Base-by-base conservation (phyloP, 2,797 vertebrate genomes). In the Channallabes apus region DNA sequence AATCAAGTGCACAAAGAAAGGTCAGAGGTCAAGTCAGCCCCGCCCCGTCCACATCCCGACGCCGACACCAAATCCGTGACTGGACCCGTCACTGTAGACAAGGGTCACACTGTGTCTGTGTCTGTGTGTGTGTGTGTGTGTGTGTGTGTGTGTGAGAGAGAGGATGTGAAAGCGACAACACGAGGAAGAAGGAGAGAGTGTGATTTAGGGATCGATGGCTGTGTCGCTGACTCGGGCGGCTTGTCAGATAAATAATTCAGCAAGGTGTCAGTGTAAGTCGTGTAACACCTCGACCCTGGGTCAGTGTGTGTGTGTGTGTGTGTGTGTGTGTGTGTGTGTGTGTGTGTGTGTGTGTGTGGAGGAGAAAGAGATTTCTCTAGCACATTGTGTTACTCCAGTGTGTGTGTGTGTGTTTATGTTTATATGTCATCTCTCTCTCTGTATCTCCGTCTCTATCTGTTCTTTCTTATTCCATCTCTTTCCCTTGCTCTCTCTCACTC, bases 251-350 rank as follows among this genome's bases (percentile, higher is more conserved):
- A 85, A 85, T 85, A 80, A 85, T 85, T 85, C 77, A 80, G 82
- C 27, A 62, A 77, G 82, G 84, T 80, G 84, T 80, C 65, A 22
- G 68, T 80, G 77, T 85, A 73, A 80, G 59, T 80, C 68, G 58
- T 85, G 84, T 85, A 85, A 80, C 84, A 73, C 68, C 68, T 73
- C 68, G 27, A 85, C 84, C 84, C 64, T n/a, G 32, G 46, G 83
- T 80, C 84, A 38, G 38, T 76, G 46, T 83, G 89, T 73, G 86
- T 82, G 79, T 65, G 72, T 73, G 84, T 89, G 89, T 90, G 87
- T 89, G 89, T 76, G 61, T 82, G 85, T 67, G 80, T 78, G 79
- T 22, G 73, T 65, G 61, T 84, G 77, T 68, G 72, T 68, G 82
- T 75, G 72, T 67, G 80, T 78, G 79, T 22, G 73, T 65, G 61